These are phyloP conservation scores for Betta splendens DNA, from an alignment of 2,797 vertebrate species.

Conservation along the genomic window DNA sequence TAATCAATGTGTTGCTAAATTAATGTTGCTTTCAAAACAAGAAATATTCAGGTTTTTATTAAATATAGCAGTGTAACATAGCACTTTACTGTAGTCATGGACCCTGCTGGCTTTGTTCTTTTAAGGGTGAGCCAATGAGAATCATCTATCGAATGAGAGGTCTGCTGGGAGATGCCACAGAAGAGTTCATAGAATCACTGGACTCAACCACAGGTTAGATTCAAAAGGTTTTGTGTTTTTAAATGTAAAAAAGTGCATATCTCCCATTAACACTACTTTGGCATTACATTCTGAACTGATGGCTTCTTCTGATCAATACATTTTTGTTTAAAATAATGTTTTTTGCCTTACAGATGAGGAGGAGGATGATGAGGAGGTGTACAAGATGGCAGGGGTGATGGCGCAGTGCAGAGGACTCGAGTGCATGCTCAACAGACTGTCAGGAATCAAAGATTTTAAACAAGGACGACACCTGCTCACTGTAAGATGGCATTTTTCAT, in stretches of 20 bases:
- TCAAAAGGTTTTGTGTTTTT: too few species aligned
- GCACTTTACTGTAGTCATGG: conserved; percentile 1
- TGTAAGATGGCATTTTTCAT: conserved; percentile 77
- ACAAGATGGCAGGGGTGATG: conserved; percentile 99
- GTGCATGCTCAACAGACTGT: conserved; percentile 96
- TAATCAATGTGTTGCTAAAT: not conserved
- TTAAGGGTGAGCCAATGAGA: conserved; percentile 97
- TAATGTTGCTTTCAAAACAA: not conserved
- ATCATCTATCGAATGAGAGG: conserved; percentile 99
- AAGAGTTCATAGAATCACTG: conserved; percentile 98
- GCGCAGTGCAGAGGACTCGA: conserved; percentile 96
- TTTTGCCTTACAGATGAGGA: conserved; percentile 87
- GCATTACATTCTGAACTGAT: too few species aligned
- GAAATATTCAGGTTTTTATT: not conserved
- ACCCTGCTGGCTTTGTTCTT: conserved; percentile 5
- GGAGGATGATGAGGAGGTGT: conserved; percentile 98
- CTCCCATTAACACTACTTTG: too few species aligned
- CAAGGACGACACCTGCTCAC: conserved; percentile 96
- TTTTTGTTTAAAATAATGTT: not conserved
- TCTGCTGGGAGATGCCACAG: conserved; percentile 94
- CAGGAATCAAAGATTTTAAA: conserved; percentile 98
- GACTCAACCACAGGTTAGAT: conserved; percentile 96
- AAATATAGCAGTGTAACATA: not conserved
- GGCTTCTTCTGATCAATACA: too few species aligned
- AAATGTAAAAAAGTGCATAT: too few species aligned